These are phyloP conservation scores for Drosophila funebris DNA, from an alignment of 1,140 invertebrate genomes.

Conservation along the genomic window DNA sequence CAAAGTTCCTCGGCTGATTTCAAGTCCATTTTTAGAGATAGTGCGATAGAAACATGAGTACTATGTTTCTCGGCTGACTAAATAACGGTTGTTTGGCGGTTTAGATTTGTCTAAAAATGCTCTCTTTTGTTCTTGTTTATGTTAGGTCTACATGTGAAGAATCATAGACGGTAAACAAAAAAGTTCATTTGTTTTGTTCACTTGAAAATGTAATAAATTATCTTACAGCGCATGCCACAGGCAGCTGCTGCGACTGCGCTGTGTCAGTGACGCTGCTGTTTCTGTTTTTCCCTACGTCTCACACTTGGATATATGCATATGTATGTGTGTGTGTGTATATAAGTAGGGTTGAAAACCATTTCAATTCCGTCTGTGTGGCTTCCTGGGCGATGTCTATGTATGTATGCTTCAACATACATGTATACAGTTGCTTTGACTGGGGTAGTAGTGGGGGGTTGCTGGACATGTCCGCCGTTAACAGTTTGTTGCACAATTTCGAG, in stretches of 20 bases:
- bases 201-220: constrained; percentile 37
- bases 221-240: constrained; percentile 20
- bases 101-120: constrained; percentile 9
- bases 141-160: neutral
- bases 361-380: constrained; percentile 27
- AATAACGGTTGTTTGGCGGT: neutral
- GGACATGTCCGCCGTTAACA: constrained; percentile 37
- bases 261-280: neutral
- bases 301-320: constrained; percentile 27
- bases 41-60: constrained; percentile 6
- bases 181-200: constrained; percentile 10
- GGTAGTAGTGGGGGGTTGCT: constrained; percentile 49
- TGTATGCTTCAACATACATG: neutral
- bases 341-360: constrained; percentile 38
- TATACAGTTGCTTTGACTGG: neutral
- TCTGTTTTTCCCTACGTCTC: constrained; percentile 12
- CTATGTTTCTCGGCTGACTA: constrained; percentile 12
- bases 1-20: constrained; percentile 41
- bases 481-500: constrained; percentile 50
- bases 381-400: constrained; percentile 16
- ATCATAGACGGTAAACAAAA: neutral
- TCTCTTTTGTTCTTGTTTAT: constrained; percentile 6
- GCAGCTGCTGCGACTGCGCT: constrained; percentile 40
- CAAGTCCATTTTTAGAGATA: constrained; percentile 7
- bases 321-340: neutral